Base-by-base conservation (phyloP, 2,113 vertebrate genomes). In the Aspidoscelis tigris region DNA sequence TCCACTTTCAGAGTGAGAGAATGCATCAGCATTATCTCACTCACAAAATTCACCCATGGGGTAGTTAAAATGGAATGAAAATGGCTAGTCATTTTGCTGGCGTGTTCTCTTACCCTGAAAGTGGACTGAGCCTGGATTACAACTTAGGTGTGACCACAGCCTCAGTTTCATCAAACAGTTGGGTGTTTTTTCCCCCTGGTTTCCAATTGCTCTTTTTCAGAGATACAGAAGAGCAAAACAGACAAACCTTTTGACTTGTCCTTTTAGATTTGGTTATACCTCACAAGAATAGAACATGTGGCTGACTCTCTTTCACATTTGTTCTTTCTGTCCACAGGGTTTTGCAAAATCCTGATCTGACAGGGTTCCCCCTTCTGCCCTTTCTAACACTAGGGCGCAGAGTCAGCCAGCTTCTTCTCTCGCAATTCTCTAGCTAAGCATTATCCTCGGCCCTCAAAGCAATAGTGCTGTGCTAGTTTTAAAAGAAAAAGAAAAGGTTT, bases 251-350 rank as follows among this genome's bases (percentile, higher is more conserved):
- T 33, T 33, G 33, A 1, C 18, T 33, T 7, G 10, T 24, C 47
- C 47, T 50, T 50, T 50, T 20, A 4, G 6, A 5, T 2, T 0
- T 44, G 16, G 53, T 33, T 33, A 33, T 33, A 33, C 33, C 33
- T 33, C 33, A 33, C n/a, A 26, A 1, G 1, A 0, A 39, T 5
- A 5, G n/a, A 26, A 80, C 20, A 3, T 26, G 47, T 47, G 5
- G 18, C 64, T 16, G 24, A 16, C 24, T 50, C 64, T 1, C 53
- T n/a, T 77, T 9, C n/a, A 14, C 55, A 41, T 8, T 41, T 9
- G 11, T 58, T 78, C 10, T 78, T 22, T 41, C 41, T 39, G 75
- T 18, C 18, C 50, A 18, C 14, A 77, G n/a, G 53, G 14, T 16
- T 77, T 24, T 78, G 20, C 7, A n/a, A 43, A n/a, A 12, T 9